Conservation (phyloP, 2,113 vertebrate genomes). For the Oreochromis spilurus region DNA sequence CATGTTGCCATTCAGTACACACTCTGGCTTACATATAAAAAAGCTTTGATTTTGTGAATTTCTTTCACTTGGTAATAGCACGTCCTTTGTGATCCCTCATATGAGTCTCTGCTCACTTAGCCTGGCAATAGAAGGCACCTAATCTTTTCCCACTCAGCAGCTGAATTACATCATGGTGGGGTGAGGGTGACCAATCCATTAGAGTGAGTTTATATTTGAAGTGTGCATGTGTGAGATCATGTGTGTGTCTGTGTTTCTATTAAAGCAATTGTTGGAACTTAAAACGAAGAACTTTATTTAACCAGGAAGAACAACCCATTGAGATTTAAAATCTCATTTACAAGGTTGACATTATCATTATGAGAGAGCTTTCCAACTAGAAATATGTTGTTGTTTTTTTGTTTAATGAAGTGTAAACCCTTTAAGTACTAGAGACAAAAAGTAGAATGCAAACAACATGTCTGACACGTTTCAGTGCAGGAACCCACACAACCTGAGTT, state of each 20-base stretch:
- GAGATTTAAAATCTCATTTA: neutral
- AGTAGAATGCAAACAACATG: neutral
- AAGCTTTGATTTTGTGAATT: neutral
- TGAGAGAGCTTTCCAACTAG: neutral
- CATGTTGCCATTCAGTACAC: neutral
- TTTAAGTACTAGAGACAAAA: neutral
- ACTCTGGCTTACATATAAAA: neutral
- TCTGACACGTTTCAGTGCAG: neutral
- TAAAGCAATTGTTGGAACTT: neutral
- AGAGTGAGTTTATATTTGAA: neutral
- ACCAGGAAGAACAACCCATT: neutral
- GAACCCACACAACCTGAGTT: neutral
- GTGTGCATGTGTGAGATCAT: neutral
- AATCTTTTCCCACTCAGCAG: neutral
- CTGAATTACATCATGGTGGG: neutral
- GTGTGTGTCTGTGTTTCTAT: neutral
- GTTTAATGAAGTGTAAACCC: neutral
- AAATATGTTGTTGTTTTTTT: neutral
- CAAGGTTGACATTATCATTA: neutral
- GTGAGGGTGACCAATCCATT: neutral
- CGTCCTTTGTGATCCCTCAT: neutral
- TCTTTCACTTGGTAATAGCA: neutral
- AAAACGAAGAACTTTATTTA: neutral
- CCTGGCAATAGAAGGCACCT: neutral
- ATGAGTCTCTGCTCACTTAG: neutral